phyloP scores from a whole-genome alignment of 2,888 invertebrate genomes.

The Crematogaster levior region DNA sequence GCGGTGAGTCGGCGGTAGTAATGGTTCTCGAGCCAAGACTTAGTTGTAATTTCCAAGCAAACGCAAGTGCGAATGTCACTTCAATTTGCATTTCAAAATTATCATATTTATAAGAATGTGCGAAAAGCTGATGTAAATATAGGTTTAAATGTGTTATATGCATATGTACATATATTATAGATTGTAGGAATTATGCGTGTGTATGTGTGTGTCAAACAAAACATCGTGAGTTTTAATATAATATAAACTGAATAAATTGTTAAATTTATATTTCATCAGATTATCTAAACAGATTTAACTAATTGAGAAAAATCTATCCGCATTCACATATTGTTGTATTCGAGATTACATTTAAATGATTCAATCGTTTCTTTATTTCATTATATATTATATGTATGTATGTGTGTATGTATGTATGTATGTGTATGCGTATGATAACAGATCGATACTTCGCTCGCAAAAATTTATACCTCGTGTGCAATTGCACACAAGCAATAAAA shows the following conservation, averaged over 20 bases:
- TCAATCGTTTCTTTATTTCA: background rate
- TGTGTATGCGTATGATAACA: background rate
- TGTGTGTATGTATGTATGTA: no score
- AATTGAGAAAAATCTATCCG: background rate
- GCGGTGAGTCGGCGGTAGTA: background rate
- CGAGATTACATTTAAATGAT: background rate
- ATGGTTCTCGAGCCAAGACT: background rate
- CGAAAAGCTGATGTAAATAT: background rate
- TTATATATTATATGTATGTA: background rate
- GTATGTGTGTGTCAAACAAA: background rate
- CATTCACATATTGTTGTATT: background rate
- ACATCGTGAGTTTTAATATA: background rate
- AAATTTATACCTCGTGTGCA: background rate
- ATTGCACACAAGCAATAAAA: background rate
- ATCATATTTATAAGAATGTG: background rate
- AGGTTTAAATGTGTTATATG: background rate
- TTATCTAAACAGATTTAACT: background rate
- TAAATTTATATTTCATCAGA: background rate
- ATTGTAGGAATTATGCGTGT: background rate
- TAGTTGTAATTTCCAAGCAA: slow-evolving; percentile 12
- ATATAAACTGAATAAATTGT: background rate
- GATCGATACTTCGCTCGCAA: background rate
- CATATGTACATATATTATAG: background rate
- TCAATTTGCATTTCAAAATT: slow-evolving; percentile 12
- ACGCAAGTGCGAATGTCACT: background rate